These are phyloP conservation scores for Glandiceps talaboti DNA, from an alignment of 53 echinoderm and acorn worm species.

Conservation along the genomic window DNA sequence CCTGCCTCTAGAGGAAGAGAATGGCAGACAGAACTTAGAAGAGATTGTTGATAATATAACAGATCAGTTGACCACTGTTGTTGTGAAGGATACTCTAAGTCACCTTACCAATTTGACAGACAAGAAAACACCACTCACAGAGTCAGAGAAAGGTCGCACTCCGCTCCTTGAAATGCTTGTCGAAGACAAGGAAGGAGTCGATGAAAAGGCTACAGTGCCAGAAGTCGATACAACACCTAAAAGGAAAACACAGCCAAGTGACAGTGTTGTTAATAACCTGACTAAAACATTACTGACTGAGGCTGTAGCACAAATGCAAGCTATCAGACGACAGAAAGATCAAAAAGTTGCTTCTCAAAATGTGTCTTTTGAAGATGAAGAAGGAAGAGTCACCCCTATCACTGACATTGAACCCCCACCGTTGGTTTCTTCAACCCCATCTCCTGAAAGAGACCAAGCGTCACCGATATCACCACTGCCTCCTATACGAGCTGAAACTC, in stretches of 20 bases:
- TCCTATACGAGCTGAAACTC: slow-evolving; percentile 33
- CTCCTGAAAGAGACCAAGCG: slow-evolving; percentile 9
- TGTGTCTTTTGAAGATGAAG: background rate
- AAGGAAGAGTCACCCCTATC: background rate
- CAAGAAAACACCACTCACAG: slow-evolving; percentile 9
- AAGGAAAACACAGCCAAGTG: slow-evolving; percentile 12
- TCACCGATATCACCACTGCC: slow-evolving; percentile 5
- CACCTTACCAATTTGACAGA: slow-evolving; percentile 32
- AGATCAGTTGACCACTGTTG: slow-evolving; percentile 44
- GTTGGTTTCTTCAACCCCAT: background rate
- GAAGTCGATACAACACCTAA: slow-evolving; percentile 8
- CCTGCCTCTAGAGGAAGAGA: slow-evolving; percentile 36
- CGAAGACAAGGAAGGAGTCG: slow-evolving; percentile 13
- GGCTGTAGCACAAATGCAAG: slow-evolving; percentile 49
- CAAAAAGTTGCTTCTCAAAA: slow-evolving; percentile 15
- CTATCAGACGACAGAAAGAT: slow-evolving; percentile 25
- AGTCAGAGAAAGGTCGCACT: background rate
- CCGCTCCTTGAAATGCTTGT: slow-evolving; percentile 11
- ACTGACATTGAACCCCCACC: background rate
- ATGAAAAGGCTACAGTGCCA: slow-evolving; percentile 7
- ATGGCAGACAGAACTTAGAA: slow-evolving; percentile 24
- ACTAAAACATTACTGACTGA: slow-evolving; percentile 40
- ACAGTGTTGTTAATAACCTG: slow-evolving; percentile 23
- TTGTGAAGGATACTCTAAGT: slow-evolving; percentile 52
- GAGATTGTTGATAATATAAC: slow-evolving; percentile 57